Conservation (phyloP, 2,113 vertebrate genomes). For the Percopsis transmontana region DNA sequence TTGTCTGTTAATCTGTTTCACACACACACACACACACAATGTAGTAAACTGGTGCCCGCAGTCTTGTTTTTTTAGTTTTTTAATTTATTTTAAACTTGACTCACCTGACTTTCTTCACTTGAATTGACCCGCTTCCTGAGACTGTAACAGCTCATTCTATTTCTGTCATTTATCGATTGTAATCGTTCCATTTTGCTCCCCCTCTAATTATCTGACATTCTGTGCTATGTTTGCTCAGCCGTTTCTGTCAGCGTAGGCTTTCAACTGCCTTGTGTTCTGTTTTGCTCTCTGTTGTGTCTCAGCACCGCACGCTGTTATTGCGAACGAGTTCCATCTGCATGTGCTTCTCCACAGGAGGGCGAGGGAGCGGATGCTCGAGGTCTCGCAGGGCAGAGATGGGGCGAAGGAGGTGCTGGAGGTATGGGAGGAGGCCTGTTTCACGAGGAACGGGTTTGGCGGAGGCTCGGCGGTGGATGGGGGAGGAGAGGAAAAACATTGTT, state of each 20-base stretch:
- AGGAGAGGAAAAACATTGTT: constrained; percentile 47
- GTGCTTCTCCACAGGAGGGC: constrained; percentile 79
- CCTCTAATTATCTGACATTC: background rate
- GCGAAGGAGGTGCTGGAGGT: constrained; percentile 58
- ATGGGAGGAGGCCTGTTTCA: background rate
- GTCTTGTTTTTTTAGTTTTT: too few relatives aligned
- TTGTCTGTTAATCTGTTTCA: too few relatives aligned
- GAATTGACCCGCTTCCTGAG: background rate
- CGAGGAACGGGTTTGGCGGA: background rate
- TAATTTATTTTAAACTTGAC: background rate
- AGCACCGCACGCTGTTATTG: background rate
- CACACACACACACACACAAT: too few relatives aligned
- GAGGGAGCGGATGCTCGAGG: constrained; percentile 85
- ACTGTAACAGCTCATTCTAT: background rate
- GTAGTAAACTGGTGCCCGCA: too few relatives aligned
- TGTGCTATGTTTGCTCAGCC: background rate
- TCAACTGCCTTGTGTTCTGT: background rate
- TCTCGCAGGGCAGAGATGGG: constrained; percentile 58
- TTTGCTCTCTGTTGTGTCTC: background rate
- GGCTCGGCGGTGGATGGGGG: background rate
- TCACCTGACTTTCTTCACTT: background rate
- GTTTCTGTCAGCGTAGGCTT: background rate
- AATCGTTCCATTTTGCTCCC: background rate
- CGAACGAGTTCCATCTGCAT: background rate
- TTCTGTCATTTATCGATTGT: background rate